Base-by-base conservation (phyloP, 2,797 vertebrate species). In the Xiphophorus birchmanni region DNA sequence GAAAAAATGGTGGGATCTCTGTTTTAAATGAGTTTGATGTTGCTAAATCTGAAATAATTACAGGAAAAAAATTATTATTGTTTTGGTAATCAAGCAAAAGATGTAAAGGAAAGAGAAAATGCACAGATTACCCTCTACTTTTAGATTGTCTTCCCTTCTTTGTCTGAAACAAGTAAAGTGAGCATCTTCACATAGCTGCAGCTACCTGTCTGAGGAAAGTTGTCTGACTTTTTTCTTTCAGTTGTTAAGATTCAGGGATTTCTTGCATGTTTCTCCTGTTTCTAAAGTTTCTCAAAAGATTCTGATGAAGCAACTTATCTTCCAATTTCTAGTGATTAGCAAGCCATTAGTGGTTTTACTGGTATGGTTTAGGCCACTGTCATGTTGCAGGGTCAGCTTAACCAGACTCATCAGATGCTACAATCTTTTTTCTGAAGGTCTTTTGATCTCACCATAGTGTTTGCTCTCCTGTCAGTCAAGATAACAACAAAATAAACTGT, bases 1-100 rank as follows among this genome's bases (percentile, higher is more conserved):
- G 35, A 10, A 29, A 80, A 50, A 60, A 48, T 67, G 75, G 84
- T 90, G 77, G 80, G 81, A 92, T 87, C 78, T 85, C 87, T 80
- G 84, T 82, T 91, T 80, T 80, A 60, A 29, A 89, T 88, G 83
- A 84, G 74, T 80, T 37, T 52, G 89, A 81, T 88, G 23, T 82
- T 89, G 78, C 79, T 42, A 73, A 48, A 56, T 90, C 91, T 85
- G 26, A 15, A 45, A 15, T 15, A 72, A 29, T 8, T 72, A 45
- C 63, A 40, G 3, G 1, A 17, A 71, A 71, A 37, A 13, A 13
- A 44, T 10, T 7, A 18, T 8, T 17, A 18, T 35, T 63, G 11
- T 63, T 35, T 9, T 23, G 15, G 1, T 9, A 37, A 65, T 65
- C 5, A 9, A 65, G 18, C 18, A 65, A 37, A 18, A 37, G 32